Conservation (phyloP, 2,888 invertebrate genomes). For the Spialia ferax region DNA sequence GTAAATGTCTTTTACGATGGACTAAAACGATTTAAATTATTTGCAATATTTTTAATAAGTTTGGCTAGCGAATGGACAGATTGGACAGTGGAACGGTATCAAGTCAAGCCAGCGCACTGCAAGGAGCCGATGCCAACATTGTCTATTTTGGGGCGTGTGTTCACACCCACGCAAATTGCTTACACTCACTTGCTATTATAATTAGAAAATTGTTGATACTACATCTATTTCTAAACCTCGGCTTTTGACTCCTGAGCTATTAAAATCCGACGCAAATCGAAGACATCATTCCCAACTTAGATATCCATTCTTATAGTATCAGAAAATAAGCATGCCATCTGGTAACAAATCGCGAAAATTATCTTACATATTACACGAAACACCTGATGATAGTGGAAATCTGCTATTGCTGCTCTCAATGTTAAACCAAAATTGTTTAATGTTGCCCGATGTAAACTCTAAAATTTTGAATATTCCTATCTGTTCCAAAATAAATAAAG, state of each 20-base stretch:
- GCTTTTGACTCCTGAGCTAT: slow-evolving; percentile 29
- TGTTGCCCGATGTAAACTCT: no score
- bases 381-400: no score
- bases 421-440: no score
- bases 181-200: slow-evolving; percentile 82
- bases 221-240: slow-evolving; percentile 61
- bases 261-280: slow-evolving; percentile 8
- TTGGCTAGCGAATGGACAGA: not conserved
- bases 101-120: slow-evolving; percentile 55
- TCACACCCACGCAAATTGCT: slow-evolving; percentile 81
- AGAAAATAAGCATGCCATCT: not conserved
- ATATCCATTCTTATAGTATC: not conserved
- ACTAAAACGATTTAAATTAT: not conserved
- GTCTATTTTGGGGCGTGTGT: slow-evolving; percentile 72
- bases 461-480: no score
- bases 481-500: no score
- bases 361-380: no score
- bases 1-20: no score
- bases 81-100: slow-evolving; percentile 41
- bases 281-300: not conserved
- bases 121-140: slow-evolving; percentile 71
- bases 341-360: no score
- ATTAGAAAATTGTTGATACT: slow-evolving; percentile 78
- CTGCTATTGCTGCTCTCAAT: not conserved
- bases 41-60: not conserved